Evolutionary conservation across 1,140 invertebrate genomes (phyloP), one percentile per base, ranked within the genome.

Genomic region (Conus ventricosus): DNA sequence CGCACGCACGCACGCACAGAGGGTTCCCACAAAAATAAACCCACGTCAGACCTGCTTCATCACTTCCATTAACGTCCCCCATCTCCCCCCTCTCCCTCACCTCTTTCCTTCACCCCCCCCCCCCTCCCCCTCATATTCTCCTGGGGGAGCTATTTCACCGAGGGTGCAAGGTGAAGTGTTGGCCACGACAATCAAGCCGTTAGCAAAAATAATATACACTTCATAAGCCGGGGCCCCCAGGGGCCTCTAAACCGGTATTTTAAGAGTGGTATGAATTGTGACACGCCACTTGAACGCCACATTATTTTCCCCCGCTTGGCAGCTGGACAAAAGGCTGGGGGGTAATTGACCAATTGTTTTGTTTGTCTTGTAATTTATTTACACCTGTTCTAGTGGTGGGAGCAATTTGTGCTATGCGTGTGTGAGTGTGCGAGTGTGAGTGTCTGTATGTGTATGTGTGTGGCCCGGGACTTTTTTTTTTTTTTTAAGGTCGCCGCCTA

Each of bases 291-390:
- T 20, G 8, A 63, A 63, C 4, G 15, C 25, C 23, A 39, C 82
- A 67, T 67, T 60, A 67, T 5, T n/a, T 71, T 55, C 57, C 25
- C 82, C 25, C n/a, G 20, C 10, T 51, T 84, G 82, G 53, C 82
- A 84, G 23, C 82, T 25, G n/a, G n/a, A 84, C 82, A 84, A 84
- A 63, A 20, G n/a, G 7, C 20, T 51, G 7, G 54, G 67, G 20
- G 53, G 55, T 84, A 84, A 84, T 84, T 84, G 82, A 84, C 82
- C 82, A 84, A 84, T 84, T 84, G 82, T 84, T 67, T 67, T 84
- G 82, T 84, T 84, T 84, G 54, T 20, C 54, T 84, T 63, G 57
- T 84, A 67, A 63, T 84, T 84, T 63, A 63, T 84, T 84, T 84
- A 84, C 82, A 84, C 82, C 82, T 84, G 82, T 67, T 84, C 82